Base-by-base conservation (phyloP, 2,888 invertebrate species). In the Leptinotarsa tumamoca region DNA sequence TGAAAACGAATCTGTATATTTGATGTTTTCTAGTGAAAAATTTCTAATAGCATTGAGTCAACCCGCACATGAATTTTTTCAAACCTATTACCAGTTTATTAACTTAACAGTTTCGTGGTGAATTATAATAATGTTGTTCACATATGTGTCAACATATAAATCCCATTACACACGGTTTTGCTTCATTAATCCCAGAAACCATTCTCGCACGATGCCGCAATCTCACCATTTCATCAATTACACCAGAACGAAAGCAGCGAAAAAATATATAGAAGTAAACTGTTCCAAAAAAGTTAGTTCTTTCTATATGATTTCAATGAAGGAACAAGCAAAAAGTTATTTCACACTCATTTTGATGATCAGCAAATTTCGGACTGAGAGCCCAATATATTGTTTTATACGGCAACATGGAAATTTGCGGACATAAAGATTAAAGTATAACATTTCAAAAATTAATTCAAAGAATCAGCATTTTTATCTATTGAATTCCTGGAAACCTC, bases 131-230 rank as follows among this genome's bases (percentile, higher is more conserved):
- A 63, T 63, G 33, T 27, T 63, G 33, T 63, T 63, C 63, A 63
- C 63, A 58, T 50, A 68, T 21, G 68, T 68, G 68, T 68, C 54
- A 52, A 51, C 52, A 27, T 50, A 68, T 68, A 68, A 51, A 50
- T 51, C 27, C 68, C 54, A 68, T 54, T 68, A 68, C 21, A 68
- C 68, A 33, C 51, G 27, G 68, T 54, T 52, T 68, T 68, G 68
- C 68, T 54, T 27, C 68, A 68, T 68, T 68, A 68, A 68, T 18
- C 50, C 68, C 52, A 27, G 52, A 50, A 68, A 17, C 54, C 27
- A 68, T 68, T 52, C 68, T 52, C 54, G 33, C 33, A 63, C 63
- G 63, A 63, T n/a, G 63, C 33, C 27, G 63, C 63, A 63, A 63
- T 63, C 63, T 63, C 17, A n/a, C 43, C 63, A 63, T 33, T 63